Evolutionary conservation across 2,797 vertebrate species (phyloP).

Genomic region (Pipistrellus kuhlii): DNA sequence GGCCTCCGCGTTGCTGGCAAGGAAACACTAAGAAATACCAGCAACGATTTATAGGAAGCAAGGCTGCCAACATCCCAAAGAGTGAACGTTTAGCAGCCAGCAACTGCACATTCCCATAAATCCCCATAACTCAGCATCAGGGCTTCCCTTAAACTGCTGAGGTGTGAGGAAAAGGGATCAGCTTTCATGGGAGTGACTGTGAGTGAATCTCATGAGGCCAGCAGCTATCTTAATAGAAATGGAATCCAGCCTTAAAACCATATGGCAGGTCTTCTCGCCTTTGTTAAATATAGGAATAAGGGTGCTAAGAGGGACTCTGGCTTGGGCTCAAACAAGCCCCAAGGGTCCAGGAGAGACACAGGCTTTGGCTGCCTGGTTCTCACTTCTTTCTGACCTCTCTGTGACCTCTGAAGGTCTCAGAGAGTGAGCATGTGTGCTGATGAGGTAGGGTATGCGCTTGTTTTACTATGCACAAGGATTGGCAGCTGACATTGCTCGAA

Average conservation of each 20-base stretch:
- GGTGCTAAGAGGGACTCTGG: constrained; percentile 51
- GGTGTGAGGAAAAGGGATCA: constrained; percentile 68
- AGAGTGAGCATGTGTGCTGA: background rate
- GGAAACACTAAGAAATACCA: constrained; percentile 81
- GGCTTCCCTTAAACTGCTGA: constrained; percentile 73
- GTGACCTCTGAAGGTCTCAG: background rate
- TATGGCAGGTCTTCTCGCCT: constrained; percentile 37
- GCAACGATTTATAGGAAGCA: constrained; percentile 78
- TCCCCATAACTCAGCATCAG: constrained; percentile 57
- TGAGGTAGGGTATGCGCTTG: background rate
- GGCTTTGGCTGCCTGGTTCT: background rate
- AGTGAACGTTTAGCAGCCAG: constrained; percentile 76
- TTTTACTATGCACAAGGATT: background rate
- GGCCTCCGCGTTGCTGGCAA: constrained; percentile 84
- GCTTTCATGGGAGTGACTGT: background rate
- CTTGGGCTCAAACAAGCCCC: background rate
- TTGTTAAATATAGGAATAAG: constrained; percentile 40
- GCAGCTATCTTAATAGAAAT: constrained; percentile 31
- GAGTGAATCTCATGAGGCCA: constrained; percentile 71
- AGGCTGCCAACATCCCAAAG: constrained; percentile 80
- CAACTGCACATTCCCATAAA: constrained; percentile 81
- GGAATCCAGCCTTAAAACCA: background rate
- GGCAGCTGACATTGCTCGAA: background rate
- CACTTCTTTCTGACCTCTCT: background rate
- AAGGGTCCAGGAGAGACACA: background rate